phyloP scores from a whole-genome alignment of 2,113 vertebrate species.

The Catharus fuscescens region DNA sequence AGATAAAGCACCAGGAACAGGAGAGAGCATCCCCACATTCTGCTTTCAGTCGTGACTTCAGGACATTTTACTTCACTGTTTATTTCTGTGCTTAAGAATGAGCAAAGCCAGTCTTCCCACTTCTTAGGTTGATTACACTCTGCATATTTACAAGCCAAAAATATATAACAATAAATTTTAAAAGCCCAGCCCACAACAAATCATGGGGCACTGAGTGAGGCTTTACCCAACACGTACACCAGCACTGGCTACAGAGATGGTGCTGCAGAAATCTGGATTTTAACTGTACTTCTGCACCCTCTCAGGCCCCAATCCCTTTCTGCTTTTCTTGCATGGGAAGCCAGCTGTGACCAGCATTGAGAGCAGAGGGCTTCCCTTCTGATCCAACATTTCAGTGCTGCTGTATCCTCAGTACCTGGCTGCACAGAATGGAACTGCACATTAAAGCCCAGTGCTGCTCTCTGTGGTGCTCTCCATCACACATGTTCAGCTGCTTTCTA shows the following conservation, averaged over 20 bases:
- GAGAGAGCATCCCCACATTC: not conserved
- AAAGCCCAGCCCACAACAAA: not conserved
- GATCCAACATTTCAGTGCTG: not conserved
- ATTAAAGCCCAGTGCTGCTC: not conserved
- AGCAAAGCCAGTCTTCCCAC: not conserved
- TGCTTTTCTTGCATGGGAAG: not conserved
- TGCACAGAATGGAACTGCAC: not conserved
- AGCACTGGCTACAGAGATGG: not conserved
- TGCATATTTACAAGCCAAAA: not conserved
- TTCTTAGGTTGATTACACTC: not conserved
- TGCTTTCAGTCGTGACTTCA: not conserved
- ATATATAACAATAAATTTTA: not conserved
- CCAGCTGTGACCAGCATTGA: not conserved
- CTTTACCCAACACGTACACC: not conserved
- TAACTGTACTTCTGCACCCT: not conserved
- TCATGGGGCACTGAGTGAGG: not conserved
- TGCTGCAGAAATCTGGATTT: not conserved
- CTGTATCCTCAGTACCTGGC: not conserved
- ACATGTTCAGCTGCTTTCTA: not conserved
- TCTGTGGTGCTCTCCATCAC: not conserved
- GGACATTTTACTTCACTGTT: not conserved
- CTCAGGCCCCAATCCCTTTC: not conserved
- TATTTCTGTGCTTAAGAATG: not conserved
- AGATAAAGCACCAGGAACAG: not conserved
- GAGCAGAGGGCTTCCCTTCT: not conserved